Evolutionary conservation across 2,888 invertebrate species (phyloP).

Genomic region (Lasiommata megera): DNA sequence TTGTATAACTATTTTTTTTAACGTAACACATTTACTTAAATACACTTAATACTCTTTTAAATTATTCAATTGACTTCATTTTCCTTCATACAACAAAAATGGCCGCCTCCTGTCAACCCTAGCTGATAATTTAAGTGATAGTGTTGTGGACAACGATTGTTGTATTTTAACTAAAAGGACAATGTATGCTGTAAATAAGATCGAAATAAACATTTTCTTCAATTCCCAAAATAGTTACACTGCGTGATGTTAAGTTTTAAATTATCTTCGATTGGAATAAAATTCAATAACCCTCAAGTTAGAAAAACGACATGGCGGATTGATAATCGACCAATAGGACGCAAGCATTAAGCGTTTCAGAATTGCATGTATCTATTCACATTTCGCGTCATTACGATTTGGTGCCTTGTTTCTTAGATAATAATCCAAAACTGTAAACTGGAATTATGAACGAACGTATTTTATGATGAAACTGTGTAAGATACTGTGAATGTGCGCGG

Average conservation of each 20-base stretch:
- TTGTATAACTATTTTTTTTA: neutral
- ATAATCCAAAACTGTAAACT: slow-evolving; percentile 62
- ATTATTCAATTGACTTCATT: slow-evolving; percentile 17
- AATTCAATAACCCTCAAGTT: slow-evolving; percentile 60
- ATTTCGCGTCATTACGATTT: slow-evolving; percentile 86
- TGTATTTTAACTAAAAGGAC: slow-evolving; percentile 12
- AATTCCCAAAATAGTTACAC: slow-evolving; percentile 13
- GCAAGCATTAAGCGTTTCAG: slow-evolving; percentile 84
- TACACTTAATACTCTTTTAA: neutral
- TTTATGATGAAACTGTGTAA: slow-evolving; percentile 48
- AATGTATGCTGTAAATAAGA: slow-evolving; percentile 23
- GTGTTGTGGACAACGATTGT: slow-evolving; percentile 31
- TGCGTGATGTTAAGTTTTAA: slow-evolving; percentile 19
- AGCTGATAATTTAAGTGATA: slow-evolving; percentile 34
- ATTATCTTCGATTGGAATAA: slow-evolving; percentile 35
- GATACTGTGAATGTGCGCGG: slow-evolving; percentile 46
- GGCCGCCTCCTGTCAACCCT: slow-evolving; percentile 37
- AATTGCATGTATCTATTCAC: slow-evolving; percentile 85
- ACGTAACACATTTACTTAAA: neutral
- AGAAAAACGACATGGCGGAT: slow-evolving; percentile 85
- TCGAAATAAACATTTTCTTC: slow-evolving; percentile 23
- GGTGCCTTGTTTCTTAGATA: slow-evolving; percentile 80
- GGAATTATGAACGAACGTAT: slow-evolving; percentile 51
- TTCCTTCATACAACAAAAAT: slow-evolving; percentile 30
- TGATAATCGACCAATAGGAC: slow-evolving; percentile 85